Base-by-base conservation (phyloP, 2,113 vertebrate genomes). In the Raja brachyura region DNA sequence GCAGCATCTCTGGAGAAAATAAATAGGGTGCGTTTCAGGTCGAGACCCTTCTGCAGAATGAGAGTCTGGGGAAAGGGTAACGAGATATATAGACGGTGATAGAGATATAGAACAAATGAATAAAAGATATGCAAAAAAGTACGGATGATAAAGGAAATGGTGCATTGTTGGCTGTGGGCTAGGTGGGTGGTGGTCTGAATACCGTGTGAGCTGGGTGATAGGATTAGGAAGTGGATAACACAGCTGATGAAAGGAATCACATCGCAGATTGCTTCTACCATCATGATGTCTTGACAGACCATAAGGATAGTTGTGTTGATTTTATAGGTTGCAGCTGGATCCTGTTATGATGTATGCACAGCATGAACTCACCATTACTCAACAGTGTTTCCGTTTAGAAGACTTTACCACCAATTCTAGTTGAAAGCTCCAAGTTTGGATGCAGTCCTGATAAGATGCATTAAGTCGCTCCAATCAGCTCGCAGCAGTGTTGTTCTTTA, bases 241-340 rank as follows among this genome's bases (percentile, higher is more conserved):
- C 77, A 94, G 93, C 93, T 94, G 95, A 95, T 95, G 95, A 96
- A 96, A 96, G 94, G 81, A 93, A 28, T 93, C 93, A 94, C 95
- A 93, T 95, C 70, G 73, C 75, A 90, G 93, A 93, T 93, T 95
- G 94, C 95, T 95, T 95, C 94, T 95, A 48, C 94, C 94, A 94
- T 54, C 86, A 48, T 92, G 68, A 13, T 70, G 68, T 54, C 33
- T 73, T 92, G 66, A 92, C 66, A 92, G 68, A 92, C 20, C 31
- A 63, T 48, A 61, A 39, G 31, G 68, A 92, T 31, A 13, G 22
- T 73, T 73, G 18, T 92, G 33, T 11, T 92, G 9, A 68, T 73
- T 22, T 73, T 70, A 92, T 28, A 18, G 88, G 31, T 33, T 70
- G 9, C 88, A 90, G 39, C 79, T 93, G 31, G 79, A 93, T 93